A percentile compares a stretch with the other conserved stretches of the same genome.
Conservation (phyloP, 2,113 vertebrate genomes). For the Galemys pyrenaicus region DNA sequence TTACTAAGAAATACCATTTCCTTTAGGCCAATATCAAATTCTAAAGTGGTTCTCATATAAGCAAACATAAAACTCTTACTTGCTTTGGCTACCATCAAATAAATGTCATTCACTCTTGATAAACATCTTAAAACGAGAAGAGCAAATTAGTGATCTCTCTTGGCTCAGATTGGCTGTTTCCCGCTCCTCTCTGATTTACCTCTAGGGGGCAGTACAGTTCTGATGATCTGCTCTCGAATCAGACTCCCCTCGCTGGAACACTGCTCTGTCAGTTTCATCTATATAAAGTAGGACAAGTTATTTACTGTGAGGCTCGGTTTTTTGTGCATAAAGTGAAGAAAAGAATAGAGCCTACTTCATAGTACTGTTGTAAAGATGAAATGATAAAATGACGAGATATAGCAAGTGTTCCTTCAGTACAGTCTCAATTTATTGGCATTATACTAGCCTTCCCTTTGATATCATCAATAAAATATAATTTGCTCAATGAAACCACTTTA, state of each 20-base stretch:
- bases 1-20: background rate
- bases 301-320: conserved; percentile 34
- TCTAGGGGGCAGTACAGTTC: conserved; percentile 54
- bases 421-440: background rate
- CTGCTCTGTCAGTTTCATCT: background rate
- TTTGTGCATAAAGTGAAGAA: conserved; percentile 36
- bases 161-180: background rate
- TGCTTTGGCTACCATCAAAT: background rate
- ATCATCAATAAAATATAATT: background rate
- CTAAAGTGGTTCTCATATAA: background rate
- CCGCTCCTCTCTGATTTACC: background rate
- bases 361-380: background rate
- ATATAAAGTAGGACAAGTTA: background rate
- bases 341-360: background rate
- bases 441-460: background rate
- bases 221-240: background rate
- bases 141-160: background rate
- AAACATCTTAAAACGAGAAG: background rate
- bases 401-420: background rate
- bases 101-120: background rate
- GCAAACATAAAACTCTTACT: background rate
- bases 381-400: background rate
- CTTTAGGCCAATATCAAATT: conserved; percentile 14
- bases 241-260: background rate
- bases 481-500: background rate